These are phyloP conservation scores for Stegodyphus dumicola DNA, from an alignment of 1,140 invertebrate genomes.

Conservation along the genomic window DNA sequence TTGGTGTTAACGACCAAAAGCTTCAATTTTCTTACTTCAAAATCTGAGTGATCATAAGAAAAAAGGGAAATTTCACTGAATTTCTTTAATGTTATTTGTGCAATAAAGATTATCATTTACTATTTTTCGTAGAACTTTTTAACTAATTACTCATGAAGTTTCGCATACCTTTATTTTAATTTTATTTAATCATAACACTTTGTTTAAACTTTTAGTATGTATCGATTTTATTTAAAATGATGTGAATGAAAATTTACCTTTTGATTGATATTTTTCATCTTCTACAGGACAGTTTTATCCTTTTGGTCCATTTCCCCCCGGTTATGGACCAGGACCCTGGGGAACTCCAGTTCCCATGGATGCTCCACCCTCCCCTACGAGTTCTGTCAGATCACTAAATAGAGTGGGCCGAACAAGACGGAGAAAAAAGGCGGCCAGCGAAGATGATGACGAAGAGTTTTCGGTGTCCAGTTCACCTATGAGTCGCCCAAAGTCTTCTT, in stretches of 20 bases:
- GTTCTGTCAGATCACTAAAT: conserved; percentile 22
- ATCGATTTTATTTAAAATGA: too few relatives aligned
- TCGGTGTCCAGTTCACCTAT: conserved; percentile 49
- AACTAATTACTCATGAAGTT: too few relatives aligned
- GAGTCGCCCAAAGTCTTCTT: conserved; percentile 49
- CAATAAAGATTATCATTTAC: too few relatives aligned
- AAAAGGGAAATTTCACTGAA: too few relatives aligned
- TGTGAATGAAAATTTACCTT: background rate
- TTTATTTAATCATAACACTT: too few relatives aligned
- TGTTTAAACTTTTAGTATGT: too few relatives aligned
- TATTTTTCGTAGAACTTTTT: too few relatives aligned
- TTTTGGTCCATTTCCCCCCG: conserved; percentile 49
- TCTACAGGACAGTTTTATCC: conserved; percentile 42
- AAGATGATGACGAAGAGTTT: conserved; percentile 63
- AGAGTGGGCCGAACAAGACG: background rate
- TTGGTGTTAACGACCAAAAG: too few relatives aligned
- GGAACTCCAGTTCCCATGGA: conserved; percentile 2
- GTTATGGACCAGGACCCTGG: conserved; percentile 21
- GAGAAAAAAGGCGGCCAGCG: conserved; percentile 11
- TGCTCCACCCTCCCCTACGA: conserved; percentile 45
- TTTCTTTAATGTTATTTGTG: too few relatives aligned
- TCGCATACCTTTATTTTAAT: too few relatives aligned
- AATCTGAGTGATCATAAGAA: too few relatives aligned
- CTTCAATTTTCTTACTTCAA: too few relatives aligned
- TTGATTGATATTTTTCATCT: background rate